A percentile compares a stretch with the other conserved stretches of the same genome.
phyloP scores from a whole-genome alignment of 2,888 invertebrate species.

The Rapana venosa region DNA sequence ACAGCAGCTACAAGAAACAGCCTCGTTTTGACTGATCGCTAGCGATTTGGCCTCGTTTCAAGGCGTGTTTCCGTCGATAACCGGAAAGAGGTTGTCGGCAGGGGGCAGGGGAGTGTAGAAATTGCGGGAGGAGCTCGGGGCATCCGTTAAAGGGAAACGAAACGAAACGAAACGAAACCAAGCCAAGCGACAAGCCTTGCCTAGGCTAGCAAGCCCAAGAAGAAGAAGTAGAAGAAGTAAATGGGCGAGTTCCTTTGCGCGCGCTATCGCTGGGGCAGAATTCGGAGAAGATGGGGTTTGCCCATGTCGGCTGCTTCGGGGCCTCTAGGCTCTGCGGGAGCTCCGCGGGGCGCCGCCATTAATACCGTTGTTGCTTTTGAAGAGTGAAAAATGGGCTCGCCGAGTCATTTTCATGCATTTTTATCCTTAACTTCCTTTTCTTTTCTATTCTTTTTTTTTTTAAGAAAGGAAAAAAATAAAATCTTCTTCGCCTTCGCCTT shows the following conservation, averaged over 20 bases:
- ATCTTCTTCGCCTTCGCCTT: too few species aligned
- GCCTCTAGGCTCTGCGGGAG: neutral
- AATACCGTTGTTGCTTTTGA: conserved; percentile 25
- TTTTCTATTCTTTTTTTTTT: neutral
- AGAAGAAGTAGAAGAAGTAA: neutral
- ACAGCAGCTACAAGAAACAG: conserved; percentile 1
- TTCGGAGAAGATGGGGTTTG: neutral
- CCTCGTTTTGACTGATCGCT: conserved; percentile 36
- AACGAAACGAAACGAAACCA: neutral
- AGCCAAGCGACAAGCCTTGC: too few species aligned
- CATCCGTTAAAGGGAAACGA: neutral
- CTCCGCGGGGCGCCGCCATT: conserved; percentile 14
- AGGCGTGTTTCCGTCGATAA: conserved; percentile 39
- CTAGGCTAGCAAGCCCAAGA: too few species aligned
- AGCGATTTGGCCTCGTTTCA: conserved; percentile 39
- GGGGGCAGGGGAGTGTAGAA: conserved; percentile 17
- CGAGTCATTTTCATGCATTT: neutral
- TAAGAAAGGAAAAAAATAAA: too few species aligned
- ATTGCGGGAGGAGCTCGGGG: neutral
- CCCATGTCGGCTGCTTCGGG: neutral
- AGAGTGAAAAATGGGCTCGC: conserved; percentile 31
- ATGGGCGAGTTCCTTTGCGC: neutral
- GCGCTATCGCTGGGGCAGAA: neutral
- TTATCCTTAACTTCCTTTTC: too few species aligned
- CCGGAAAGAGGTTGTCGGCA: conserved; percentile 38